phyloP scores from a whole-genome alignment of 2,113 vertebrate species.

The Epinephelus lanceolatus region DNA sequence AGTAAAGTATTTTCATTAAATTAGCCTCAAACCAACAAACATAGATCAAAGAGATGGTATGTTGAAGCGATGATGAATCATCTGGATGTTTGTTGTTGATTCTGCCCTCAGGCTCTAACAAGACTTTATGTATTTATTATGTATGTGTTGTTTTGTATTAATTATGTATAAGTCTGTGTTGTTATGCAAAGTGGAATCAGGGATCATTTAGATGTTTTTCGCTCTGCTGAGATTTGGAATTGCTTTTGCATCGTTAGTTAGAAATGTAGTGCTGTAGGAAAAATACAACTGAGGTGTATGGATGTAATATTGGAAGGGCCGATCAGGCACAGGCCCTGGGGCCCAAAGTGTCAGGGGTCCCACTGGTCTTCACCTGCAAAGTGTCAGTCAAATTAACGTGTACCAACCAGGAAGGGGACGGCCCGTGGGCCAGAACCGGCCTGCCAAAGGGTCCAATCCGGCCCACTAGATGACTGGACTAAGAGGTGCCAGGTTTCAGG shows the following conservation, averaged over 20 bases:
- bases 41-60: constrained; percentile 23
- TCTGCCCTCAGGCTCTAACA: not conserved
- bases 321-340: too few species aligned
- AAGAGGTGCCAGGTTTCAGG: too few species aligned
- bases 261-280: not conserved
- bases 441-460: too few species aligned
- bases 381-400: too few species aligned
- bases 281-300: too few species aligned
- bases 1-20: not conserved
- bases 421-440: too few species aligned
- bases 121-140: not conserved
- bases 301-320: too few species aligned
- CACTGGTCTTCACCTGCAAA: too few species aligned
- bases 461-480: too few species aligned
- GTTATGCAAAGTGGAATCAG: not conserved
- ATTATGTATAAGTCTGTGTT: constrained; percentile 19
- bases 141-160: constrained; percentile 27
- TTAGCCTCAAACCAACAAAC: constrained; percentile 22
- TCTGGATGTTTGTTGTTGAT: not conserved
- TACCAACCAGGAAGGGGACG: too few species aligned
- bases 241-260: not conserved
- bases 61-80: not conserved
- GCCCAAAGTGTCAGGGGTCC: too few species aligned
- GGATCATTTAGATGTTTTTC: not conserved
- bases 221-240: not conserved